These are phyloP conservation scores for Anoplolepis gracilipes DNA, from an alignment of 1,140 invertebrate species.

Conservation along the genomic window DNA sequence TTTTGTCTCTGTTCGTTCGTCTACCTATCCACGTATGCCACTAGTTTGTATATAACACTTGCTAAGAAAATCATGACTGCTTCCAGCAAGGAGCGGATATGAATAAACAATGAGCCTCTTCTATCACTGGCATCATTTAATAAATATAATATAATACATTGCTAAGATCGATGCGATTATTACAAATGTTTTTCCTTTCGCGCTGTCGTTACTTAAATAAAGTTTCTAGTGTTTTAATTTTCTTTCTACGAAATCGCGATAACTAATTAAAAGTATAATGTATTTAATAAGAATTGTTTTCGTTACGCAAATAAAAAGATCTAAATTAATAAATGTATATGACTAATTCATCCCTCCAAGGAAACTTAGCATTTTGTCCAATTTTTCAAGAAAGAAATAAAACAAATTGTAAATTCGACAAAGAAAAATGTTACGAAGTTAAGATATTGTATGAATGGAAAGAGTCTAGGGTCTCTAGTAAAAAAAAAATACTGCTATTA, in stretches of 20 bases:
- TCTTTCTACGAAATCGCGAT: neutral
- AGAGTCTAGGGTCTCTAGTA: too few relatives aligned
- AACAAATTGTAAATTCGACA: neutral
- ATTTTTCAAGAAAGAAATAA: neutral
- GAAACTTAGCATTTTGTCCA: neutral
- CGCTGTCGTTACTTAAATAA: neutral
- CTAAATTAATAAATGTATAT: neutral
- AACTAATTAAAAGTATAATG: constrained; percentile 2
- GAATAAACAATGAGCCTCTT: constrained; percentile 25
- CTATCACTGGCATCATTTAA: constrained; percentile 2
- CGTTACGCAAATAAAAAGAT: neutral
- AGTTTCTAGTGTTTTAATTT: neutral
- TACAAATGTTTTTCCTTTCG: neutral
- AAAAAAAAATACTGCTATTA: constrained; percentile 6
- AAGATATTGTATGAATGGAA: neutral
- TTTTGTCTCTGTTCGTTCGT: constrained; percentile 23
- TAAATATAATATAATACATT: neutral
- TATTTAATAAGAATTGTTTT: neutral
- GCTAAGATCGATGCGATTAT: neutral
- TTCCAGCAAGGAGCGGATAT: constrained; percentile 15
- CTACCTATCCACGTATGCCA: constrained; percentile 15
- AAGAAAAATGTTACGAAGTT: neutral
- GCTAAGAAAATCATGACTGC: constrained; percentile 28
- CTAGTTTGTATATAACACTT: constrained; percentile 13
- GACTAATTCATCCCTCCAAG: neutral